Base-by-base conservation (phyloP, 2,888 invertebrate genomes). In the Tridacna gigas region DNA sequence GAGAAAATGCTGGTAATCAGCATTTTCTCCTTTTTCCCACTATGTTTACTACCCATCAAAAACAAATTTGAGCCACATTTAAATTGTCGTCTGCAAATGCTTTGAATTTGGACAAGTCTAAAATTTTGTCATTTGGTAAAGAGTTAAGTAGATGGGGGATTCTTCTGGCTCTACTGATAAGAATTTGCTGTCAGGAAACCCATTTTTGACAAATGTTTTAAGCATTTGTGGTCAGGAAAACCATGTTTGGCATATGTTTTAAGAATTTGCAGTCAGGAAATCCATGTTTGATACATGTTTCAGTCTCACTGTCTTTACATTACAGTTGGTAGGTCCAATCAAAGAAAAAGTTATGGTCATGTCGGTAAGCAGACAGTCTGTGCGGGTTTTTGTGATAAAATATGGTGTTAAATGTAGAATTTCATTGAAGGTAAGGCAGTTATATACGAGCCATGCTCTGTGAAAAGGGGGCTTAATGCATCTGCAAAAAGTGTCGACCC, bases 251-350 rank as follows among this genome's bases (percentile, higher is more conserved):
- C n/a, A n/a, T n/a, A n/a, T n/a, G n/a, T n/a, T n/a, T n/a, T 37
- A 7, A 37, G 37, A 7, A 37, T 37, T 37, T 37, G 37, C 37
- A 4, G 2, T 37, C 7, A 37, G 37, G 37, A 37, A 37, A 37
- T 7, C 37, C 3, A 37, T 37, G 37, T 2, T 37, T 37, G 37
- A 37, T 7, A 37, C 37, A 37, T 37, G 2, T 7, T 5, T 56
- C 9, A n/a, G 4, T 56, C 18, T 5, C n/a, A 20, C 56, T 56
- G 20, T 20, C n/a, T 56, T 56, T 56, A 20, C 4, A 25, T 25
- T 67, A 9, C 67, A 71, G 71, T 25, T 25, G n/a, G 51, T 71
- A 51, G 71, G 71, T 15, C 71, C 71, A 7, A 71, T 71, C 22
- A 37, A 11, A 51, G 71, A 71, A n/a, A 71, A 71, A 15, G 71